Conservation (phyloP, 2,113 vertebrate species). For the Vidua chalybeata region DNA sequence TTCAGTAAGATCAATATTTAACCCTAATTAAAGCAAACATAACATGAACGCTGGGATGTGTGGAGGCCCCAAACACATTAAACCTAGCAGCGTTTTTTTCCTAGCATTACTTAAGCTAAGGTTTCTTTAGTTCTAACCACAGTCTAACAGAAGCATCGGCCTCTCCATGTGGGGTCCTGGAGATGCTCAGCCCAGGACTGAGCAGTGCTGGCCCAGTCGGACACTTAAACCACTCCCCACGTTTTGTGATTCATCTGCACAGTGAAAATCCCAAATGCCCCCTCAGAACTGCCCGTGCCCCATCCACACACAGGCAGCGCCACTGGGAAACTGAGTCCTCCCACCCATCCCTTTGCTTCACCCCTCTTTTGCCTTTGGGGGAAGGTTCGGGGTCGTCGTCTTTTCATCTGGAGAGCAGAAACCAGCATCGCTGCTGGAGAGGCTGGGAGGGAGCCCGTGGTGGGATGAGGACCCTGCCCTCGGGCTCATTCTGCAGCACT, state of each 20-base stretch:
- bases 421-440: fast-evolving
- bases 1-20: neutral
- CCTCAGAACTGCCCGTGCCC: fast-evolving
- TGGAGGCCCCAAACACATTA: neutral
- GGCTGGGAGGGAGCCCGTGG: fast-evolving
- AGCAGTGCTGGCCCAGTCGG: fast-evolving
- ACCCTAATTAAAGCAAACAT: conserved; percentile 27
- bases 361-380: neutral
- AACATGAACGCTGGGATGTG: fast-evolving
- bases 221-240: neutral
- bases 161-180: neutral
- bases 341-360: neutral
- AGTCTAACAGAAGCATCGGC: fast-evolving
- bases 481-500: neutral
- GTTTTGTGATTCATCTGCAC: fast-evolving
- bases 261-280: neutral
- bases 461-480: fast-evolving
- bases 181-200: neutral
- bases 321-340: fast-evolving
- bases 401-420: neutral
- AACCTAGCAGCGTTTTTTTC: neutral
- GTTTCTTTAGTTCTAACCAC: neutral
- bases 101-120: neutral
- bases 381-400: fast-evolving
- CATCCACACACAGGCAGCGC: fast-evolving